phyloP scores from a whole-genome alignment of 2,888 invertebrate genomes.

The Cremastinae sp. region DNA sequence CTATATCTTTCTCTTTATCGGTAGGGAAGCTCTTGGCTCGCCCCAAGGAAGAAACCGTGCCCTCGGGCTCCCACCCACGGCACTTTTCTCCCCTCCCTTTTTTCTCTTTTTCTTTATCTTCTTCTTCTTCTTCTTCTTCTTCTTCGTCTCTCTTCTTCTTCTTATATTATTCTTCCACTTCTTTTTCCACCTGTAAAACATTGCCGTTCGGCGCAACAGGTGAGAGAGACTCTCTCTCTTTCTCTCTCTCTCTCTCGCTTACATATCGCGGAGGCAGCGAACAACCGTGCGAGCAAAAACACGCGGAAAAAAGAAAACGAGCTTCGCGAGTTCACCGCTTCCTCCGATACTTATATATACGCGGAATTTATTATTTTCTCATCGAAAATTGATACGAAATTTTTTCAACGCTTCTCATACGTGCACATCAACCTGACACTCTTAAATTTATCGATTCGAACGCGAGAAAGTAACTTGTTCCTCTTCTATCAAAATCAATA shows the following conservation, averaged over 20 bases:
- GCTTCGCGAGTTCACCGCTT: background rate
- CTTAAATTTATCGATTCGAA: no score
- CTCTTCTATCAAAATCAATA: no score
- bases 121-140: slow-evolving; percentile 36
- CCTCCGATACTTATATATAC: background rate
- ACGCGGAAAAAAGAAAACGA: background rate
- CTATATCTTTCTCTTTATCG: slow-evolving; percentile 54
- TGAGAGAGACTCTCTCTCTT: slow-evolving; percentile 25
- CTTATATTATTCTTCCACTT: slow-evolving; percentile 25
- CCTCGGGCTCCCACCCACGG: slow-evolving; percentile 55
- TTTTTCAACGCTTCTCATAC: no score
- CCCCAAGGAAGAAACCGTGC: slow-evolving; percentile 31
- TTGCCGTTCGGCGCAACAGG: slow-evolving; percentile 45
- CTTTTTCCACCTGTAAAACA: slow-evolving; percentile 47
- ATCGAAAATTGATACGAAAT: no score
- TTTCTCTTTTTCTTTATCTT: no score
- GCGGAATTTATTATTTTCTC: no score
- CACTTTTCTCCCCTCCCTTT: slow-evolving; percentile 44
- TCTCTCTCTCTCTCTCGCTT: background rate
- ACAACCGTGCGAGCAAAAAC: background rate
- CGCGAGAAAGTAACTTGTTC: no score
- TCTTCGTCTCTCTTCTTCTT: slow-evolving; percentile 54
- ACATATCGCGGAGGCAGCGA: slow-evolving; percentile 8
- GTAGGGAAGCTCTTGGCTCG: slow-evolving; percentile 29
- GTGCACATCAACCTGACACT: no score